Base-by-base conservation (phyloP, 2,797 vertebrate genomes). In the Leucoraja ocellata region DNA sequence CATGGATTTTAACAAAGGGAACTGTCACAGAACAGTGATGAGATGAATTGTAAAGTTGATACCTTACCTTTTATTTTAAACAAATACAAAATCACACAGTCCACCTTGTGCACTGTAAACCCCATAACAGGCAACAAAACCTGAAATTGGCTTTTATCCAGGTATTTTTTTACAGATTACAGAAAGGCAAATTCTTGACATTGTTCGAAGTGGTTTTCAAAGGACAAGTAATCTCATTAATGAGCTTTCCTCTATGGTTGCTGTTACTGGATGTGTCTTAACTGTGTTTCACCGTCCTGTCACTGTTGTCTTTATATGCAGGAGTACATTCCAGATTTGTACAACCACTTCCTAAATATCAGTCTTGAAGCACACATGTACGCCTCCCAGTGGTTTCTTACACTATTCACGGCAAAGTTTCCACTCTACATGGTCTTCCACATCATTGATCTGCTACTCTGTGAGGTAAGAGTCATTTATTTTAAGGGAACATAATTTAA, bases 361-460 rank as follows among this genome's bases (percentile, higher is more conserved):
- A 99, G 98, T 95, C 97, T 99, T 92, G 99, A 99, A 96, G 99
- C 99, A 0, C 99, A 99, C 94, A 99, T 99, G 99, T 99, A 99
- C 8, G 99, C 99, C 93, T 99, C 99, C 93, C 99, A 99, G 96
- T 99, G 99, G 99, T 99, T 99, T 96, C 98, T 99, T 93, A 99
- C 99, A 0, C 98, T 99, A 94, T 99, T 99, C 96, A 99, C 99
- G 78, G 99, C 99, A 94, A 99, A 99, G 94, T 99, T 99, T 95
- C 99, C 99, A 91, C 99, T 99, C 94, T 99, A 99, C 96, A 99
- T 99, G 99, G 99, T 99, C 96, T 99, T 99, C 97, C 99, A 99
- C 94, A 99, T 99, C 96, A 99, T 99, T 73, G 99, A 99, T 96
- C 97, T 99, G 94, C 97, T 99, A 78, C 95, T 99, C 0, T 99